Evolutionary conservation across 2,888 invertebrate genomes (phyloP), one percentile per base, ranked within the genome.

Genomic region (Tetranychus truncatus): DNA sequence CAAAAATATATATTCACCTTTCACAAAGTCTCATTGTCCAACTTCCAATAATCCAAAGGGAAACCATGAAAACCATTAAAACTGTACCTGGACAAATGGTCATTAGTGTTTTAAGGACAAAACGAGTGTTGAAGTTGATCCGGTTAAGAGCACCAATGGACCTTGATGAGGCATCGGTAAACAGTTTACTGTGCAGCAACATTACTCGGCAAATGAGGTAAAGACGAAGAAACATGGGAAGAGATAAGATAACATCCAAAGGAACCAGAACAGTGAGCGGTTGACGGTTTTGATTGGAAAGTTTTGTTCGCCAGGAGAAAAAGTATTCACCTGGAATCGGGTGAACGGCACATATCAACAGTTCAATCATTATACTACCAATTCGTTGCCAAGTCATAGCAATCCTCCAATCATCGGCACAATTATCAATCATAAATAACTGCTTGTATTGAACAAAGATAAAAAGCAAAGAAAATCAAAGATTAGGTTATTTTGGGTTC

Each of bases 391-490:
- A 94, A 80, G 96, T 97, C 91, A 99, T 95, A 81, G 97, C 97
- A 85, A 99, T 99, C 83, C 97, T 88, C 99, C 99, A 99, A 87
- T 99, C 99, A 84, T 99, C 99, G 80, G 97, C 95, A 86, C 96
- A 96, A 87, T 99, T 99, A 88, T 99, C 97, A 86, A 97, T 95
- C 91, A 97, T 96, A 87, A 97, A 99, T 86, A 99, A 88, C 96
- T 99, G 34, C 34, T 34, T 34, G 34, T 24, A 1, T 1, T 34
- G 34, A 34, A 34, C 34, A 34, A 24, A 0, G 34, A 3, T 34
- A 34, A 34, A 34, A 4, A 34, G 4, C 3, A 34, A 5, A 4
- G 5, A 5, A 34, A 4, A 34, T n/a, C n/a, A 34, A 34, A 24
- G 24, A 34, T 34, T 34, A 3, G 34, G 34, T 34, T 34, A 34